These are phyloP conservation scores for Rhaphigaster nebulosa DNA, from an alignment of 2,888 invertebrate genomes.

Conservation along the genomic window DNA sequence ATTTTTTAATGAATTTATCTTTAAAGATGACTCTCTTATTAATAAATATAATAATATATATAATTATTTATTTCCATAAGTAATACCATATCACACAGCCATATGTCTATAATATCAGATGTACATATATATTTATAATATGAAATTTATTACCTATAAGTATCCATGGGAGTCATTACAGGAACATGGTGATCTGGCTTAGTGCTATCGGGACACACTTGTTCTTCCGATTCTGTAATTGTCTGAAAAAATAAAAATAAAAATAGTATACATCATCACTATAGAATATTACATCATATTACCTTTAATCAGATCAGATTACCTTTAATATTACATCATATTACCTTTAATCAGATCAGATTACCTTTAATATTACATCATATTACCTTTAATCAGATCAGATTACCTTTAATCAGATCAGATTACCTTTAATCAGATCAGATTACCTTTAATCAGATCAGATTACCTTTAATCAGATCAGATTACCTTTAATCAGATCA, in stretches of 20 bases:
- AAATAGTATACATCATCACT: neutral
- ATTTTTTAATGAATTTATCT: neutral
- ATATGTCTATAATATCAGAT: no score
- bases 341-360: no score
- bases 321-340: neutral
- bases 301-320: no score
- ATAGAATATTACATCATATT: neutral
- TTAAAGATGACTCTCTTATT: neutral
- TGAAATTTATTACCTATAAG: neutral
- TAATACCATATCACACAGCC: no score
- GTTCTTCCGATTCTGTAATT: conserved; percentile 47
- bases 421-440: neutral
- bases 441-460: no score
- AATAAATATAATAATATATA: no score
- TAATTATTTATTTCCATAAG: no score
- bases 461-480: no score
- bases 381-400: neutral
- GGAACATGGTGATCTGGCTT: conserved; percentile 10
- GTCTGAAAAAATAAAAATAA: conserved; percentile 48
- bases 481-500: no score
- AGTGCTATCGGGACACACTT: conserved; percentile 50
- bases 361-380: neutral
- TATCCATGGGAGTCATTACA: conserved; percentile 11
- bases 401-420: neutral
- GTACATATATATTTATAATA: no score